Evolutionary conservation across 2,797 vertebrate genomes (phyloP), one percentile per base, ranked within the genome.

Genomic region (Cyclura pinguis): DNA sequence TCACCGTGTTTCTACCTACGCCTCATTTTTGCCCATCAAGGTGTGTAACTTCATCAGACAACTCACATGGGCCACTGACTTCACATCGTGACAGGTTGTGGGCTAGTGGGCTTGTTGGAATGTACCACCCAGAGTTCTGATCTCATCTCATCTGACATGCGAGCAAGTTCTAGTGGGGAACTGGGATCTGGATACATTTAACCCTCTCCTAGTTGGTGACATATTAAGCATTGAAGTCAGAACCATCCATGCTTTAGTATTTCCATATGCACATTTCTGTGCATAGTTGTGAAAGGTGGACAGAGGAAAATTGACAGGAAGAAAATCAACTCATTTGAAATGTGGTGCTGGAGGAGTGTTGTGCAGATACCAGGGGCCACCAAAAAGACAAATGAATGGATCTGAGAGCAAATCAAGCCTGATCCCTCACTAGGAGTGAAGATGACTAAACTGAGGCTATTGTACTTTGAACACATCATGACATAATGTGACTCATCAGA

Each of bases 1-100:
- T n/a, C 29, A 6, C 27, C 13, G 38, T 2, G 2, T 92, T 93
- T 89, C 93, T 89, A 0, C 90, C 89, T 50, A 0, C 93, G 0
- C 95, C 95, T 38, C 92, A 93, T 95, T 95, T 95, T 95, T 95
- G 95, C 80, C 87, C 22, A 93, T 32, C 18, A 77, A 93, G 16
- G 85, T 62, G 85, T 29, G 52, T 92, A 93, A 96, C 91, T 2
- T 32, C n/a, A 67, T 95, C 85, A 94, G 73, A 14, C 88, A 78
- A 74, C 59, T 32, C 4, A 38, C 50, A 72, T 8, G 4, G 32
- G 1, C 9, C 9, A 16, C 32, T 50, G 76, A 20, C 24, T 22
- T 80, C 18, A 20, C 20, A 6, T 62, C 59, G 6, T 62, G 59
- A 22, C 59, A 59, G 57, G 16, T 59, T 20, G 57, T 59, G 57